Base-by-base conservation (phyloP, 2,113 vertebrate species). In the Helogale parvula region DNA sequence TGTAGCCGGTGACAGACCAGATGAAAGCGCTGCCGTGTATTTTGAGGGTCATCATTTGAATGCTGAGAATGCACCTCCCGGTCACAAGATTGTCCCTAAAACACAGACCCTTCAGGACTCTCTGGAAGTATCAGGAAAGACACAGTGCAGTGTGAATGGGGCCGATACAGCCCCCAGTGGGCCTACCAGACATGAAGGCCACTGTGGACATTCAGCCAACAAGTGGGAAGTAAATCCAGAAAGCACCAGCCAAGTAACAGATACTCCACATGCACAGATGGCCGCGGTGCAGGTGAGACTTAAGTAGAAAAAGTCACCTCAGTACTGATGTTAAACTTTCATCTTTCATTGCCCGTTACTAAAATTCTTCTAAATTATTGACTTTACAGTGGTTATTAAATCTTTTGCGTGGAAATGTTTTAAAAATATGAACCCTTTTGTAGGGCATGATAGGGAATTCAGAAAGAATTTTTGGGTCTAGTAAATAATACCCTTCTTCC, bases 271-370 rank as follows among this genome's bases (percentile, higher is more conserved):
- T 6, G 77, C 96, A 3, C 98, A 90, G 45, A 96, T 97, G 92
- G 88, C 96, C 88, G 98, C 98, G 27, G 3, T 98, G 5, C 99
- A 99, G 99, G 99, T 99, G 57, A 98, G 98, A 69, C 41, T 19
- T 35, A n/a, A 15, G 7, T n/a, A 63, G 68, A 47, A 41, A 52
- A 17, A 13, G 6, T 52, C 2, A 4, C 23, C 71, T 68, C 60
- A 35, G 11, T 15, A n/a, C 31, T 52, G 8, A n/a, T 77, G 35
- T 85, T 33, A 66, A 82, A 45, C n/a, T 85, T 63, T 65, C 2
- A 21, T 54, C 95, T 94, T 83, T 77, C 66, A 68, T 68, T 90
- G 45, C 65, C 45, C 31, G 87, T 90, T 77, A 77, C 38, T 84
- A 45, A 87, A 83, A 27, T n/a, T 45, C 45, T 90, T 81, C 68